Evolutionary conservation across 2,113 vertebrate species (phyloP), one percentile per base, ranked within the genome.

Genomic region (Penelope pileata): DNA sequence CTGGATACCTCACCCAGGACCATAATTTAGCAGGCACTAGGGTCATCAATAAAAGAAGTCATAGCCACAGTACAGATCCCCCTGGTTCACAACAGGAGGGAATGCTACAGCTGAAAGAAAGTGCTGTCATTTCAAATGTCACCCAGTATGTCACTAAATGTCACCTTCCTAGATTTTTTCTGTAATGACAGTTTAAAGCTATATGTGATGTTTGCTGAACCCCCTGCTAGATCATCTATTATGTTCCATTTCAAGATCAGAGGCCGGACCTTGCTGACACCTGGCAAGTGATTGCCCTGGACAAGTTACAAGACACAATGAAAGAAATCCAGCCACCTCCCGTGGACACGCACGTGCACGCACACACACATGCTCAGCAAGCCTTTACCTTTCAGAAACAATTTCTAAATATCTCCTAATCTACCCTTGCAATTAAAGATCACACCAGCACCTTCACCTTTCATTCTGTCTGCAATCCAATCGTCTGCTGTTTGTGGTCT

Each of bases 111-210:
- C 90, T 96, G 86, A 91, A 94, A 91, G 79, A 40, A 81, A 96
- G 56, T 9, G 79, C 91, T 91, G 90, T 94, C 88, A 88, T 83
- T 96, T 94, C 94, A 95, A 94, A 96, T 96, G 94, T 94, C 95
- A 96, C 83, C 85, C 85, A 50, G 95, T 95, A 95, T 94, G 94
- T 95, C 93, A 93, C 94, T 94, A 95, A 95, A 95, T 94, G 95
- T 95, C 91, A 95, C 93, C 90, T 93, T 94, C 85, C 72, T 47
- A 78, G 93, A 63, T 95, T 88, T 90, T 94, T 84, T 14, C 88
- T 90, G 79, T 86, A 96, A 91, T 91, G 94, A 94, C 87, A 96
- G 79, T 95, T 90, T 95, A 88, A 96, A 95, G 90, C 87, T 95
- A 54, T 90, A 59, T 72, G 83, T 93, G 94, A 83, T 80, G 91